Evolutionary conservation across 2,797 vertebrate species (phyloP).

Genomic region (Philypnodon macrostomus): DNA sequence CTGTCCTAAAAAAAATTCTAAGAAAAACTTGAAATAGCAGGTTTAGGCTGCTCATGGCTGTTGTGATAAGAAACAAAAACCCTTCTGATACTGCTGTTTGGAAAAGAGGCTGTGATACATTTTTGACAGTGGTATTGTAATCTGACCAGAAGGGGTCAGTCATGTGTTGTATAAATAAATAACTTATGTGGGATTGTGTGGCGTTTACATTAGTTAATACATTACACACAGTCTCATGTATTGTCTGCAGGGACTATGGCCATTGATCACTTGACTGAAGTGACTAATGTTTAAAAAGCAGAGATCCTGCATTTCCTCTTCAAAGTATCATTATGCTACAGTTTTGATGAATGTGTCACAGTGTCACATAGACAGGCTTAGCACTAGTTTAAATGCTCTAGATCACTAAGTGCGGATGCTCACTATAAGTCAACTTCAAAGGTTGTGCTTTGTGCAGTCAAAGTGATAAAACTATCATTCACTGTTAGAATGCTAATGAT

Average conservation of each 20-base stretch:
- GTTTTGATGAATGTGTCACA: constrained; percentile 17
- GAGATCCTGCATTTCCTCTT: not conserved
- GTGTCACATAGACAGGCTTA: constrained; percentile 14
- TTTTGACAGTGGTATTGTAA: not conserved
- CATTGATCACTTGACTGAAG: constrained; percentile 1
- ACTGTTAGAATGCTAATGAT: constrained; percentile 73
- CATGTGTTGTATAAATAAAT: constrained; percentile 44
- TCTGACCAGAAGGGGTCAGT: constrained; percentile 63
- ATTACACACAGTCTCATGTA: not conserved
- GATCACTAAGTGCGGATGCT: constrained; percentile 19
- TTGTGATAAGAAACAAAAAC: no score
- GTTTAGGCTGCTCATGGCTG: no score
- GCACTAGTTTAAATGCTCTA: constrained; percentile 19
- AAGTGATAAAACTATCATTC: constrained; percentile 63
- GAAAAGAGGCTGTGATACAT: no score
- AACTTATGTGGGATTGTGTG: no score
- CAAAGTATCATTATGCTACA: not conserved
- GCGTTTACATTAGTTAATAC: no score
- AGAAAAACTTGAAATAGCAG: no score
- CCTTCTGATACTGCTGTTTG: no score
- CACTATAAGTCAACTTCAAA: constrained; percentile 59
- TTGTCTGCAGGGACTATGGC: not conserved
- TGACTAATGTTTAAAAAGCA: not conserved
- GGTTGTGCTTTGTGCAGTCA: constrained; percentile 45
- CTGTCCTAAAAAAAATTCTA: no score